Percentiles rank a stretch among this genome's conserved stretches.
Conservation (phyloP, 2,797 vertebrate species). For the Oryzias sinensis region DNA sequence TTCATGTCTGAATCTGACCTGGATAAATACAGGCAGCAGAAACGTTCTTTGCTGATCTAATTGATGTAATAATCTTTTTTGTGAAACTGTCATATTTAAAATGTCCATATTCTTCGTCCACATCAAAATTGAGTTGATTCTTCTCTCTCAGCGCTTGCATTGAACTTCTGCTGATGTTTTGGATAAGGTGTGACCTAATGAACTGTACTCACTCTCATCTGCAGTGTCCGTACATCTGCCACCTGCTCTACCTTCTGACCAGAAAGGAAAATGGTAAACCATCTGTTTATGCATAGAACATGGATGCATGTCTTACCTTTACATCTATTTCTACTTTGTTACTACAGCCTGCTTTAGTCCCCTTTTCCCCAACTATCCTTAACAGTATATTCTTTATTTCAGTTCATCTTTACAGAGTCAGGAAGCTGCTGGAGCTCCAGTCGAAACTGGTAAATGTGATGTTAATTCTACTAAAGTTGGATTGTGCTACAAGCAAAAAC, state of each 20-base stretch:
- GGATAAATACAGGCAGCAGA: no score
- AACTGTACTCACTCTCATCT: conserved; percentile 38
- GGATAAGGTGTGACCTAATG: neutral
- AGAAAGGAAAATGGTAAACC: conserved; percentile 87
- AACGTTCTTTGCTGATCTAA: no score
- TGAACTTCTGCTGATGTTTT: no score
- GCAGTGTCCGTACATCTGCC: conserved; percentile 91
- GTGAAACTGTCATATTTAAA: no score
- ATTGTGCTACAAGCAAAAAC: neutral
- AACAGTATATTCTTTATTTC: conserved; percentile 24
- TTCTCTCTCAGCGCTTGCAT: no score
- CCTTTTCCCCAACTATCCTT: conserved; percentile 4
- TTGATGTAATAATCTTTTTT: no score
- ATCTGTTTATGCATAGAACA: conserved; percentile 5
- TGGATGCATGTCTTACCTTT: neutral
- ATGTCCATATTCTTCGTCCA: no score
- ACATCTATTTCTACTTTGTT: neutral
- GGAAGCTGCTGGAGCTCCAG: conserved; percentile 88
- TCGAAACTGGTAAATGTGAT: conserved; percentile 83
- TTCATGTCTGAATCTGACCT: no score
- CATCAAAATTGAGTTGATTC: no score
- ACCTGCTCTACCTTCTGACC: conserved; percentile 91
- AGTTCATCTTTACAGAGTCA: conserved; percentile 90
- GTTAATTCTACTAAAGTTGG: neutral
- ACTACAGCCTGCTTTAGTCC: conserved; percentile 1